Evolutionary conservation across 2,888 invertebrate genomes (phyloP).

Genomic region (Synanthedon myopaeformis): DNA sequence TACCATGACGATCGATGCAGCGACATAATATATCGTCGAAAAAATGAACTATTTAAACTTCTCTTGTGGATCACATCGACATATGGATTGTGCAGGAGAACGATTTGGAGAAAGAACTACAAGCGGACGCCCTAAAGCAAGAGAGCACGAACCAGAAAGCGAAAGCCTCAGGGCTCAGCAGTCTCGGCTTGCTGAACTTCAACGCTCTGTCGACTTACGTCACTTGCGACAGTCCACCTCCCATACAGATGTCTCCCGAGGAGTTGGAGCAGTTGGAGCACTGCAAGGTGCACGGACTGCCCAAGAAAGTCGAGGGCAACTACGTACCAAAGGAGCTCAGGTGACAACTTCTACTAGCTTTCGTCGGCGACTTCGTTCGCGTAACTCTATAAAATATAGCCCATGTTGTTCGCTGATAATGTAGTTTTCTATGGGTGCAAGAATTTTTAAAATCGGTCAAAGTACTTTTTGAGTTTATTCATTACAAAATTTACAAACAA

Average conservation of each 20-base stretch:
- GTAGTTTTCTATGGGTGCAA: too few relatives aligned
- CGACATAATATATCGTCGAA: too few relatives aligned
- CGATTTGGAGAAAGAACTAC: conserved; percentile 54
- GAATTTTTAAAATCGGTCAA: too few relatives aligned
- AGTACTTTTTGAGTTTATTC: too few relatives aligned
- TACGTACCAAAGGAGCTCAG: conserved; percentile 76
- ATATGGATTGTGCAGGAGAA: conserved; percentile 35
- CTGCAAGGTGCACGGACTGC: conserved; percentile 78
- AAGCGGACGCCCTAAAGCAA: conserved; percentile 46
- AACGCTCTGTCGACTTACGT: conserved; percentile 73
- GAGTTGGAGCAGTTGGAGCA: conserved; percentile 80
- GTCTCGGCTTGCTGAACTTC: conserved; percentile 53
- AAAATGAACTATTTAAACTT: background rate
- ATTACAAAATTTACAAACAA: too few relatives aligned
- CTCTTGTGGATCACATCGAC: background rate
- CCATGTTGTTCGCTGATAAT: too few relatives aligned
- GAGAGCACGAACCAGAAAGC: conserved; percentile 38
- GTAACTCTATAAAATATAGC: background rate
- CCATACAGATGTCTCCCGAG: conserved; percentile 82
- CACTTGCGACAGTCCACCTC: conserved; percentile 85
- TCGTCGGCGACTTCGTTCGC: background rate
- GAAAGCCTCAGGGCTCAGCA: conserved; percentile 43
- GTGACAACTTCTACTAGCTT: conserved; percentile 17
- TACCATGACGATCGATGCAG: too few relatives aligned
- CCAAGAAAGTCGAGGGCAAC: conserved; percentile 75